These are phyloP conservation scores for Mesoclemmys tuberculata DNA, from an alignment of 2,113 vertebrate genomes.

Conservation along the genomic window DNA sequence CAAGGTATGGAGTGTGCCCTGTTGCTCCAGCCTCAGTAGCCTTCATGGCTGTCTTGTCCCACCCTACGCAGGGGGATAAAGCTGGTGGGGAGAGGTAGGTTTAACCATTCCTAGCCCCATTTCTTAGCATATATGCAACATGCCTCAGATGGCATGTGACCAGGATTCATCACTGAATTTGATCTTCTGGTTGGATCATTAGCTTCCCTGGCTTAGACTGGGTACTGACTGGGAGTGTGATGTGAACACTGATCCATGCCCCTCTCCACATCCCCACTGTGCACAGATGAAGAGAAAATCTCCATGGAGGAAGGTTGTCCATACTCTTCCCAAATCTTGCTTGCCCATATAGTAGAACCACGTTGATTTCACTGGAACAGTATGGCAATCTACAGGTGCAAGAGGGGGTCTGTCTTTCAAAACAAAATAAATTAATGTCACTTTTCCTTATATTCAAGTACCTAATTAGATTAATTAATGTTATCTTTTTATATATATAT, in stretches of 20 bases:
- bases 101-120: neutral
- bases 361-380: neutral
- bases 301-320: neutral
- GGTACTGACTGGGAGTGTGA: too few relatives aligned
- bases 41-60: neutral
- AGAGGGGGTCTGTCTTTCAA: neutral
- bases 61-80: neutral
- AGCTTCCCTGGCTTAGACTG: too few relatives aligned
- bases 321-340: neutral
- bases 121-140: neutral
- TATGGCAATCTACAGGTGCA: neutral
- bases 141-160: too few relatives aligned
- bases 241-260: too few relatives aligned
- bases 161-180: too few relatives aligned
- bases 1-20: neutral
- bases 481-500: neutral
- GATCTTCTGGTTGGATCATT: too few relatives aligned
- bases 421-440: neutral
- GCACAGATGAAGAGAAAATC: neutral
- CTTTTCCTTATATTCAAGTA: neutral
- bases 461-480: neutral
- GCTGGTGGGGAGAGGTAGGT: neutral
- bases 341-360: neutral
- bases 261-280: neutral
- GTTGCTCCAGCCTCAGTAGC: neutral